Percentiles rank a stretch among this genome's conserved stretches.
Conservation (phyloP, 2,113 vertebrate genomes). For the Rhabdomys dilectus region DNA sequence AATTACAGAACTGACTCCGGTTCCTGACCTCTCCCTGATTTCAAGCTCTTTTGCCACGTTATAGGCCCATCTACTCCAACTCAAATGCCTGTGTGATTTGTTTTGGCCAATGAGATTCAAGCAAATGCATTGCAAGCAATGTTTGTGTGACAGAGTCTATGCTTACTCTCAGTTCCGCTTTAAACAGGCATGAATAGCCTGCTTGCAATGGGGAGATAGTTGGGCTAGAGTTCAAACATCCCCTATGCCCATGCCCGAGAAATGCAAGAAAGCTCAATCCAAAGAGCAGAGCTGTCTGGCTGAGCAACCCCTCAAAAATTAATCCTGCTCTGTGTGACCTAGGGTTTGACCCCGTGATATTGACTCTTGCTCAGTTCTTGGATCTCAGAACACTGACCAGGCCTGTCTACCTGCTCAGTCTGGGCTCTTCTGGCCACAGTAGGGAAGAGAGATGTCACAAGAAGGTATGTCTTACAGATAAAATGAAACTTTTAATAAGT, state of each 20-base stretch:
- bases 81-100: background rate
- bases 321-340: background rate
- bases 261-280: background rate
- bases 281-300: background rate
- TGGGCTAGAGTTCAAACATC: background rate
- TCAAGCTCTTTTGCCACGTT: background rate
- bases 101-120: background rate
- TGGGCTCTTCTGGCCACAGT: background rate
- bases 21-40: background rate
- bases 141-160: background rate
- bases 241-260: background rate
- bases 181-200: background rate
- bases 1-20: background rate
- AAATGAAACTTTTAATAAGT: constrained; percentile 7
- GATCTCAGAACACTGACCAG: background rate
- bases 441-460: background rate
- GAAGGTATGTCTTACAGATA: background rate
- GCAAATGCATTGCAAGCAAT: background rate
- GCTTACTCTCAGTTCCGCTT: background rate
- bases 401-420: background rate
- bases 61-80: background rate
- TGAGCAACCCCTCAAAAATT: background rate
- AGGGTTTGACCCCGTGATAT: background rate
- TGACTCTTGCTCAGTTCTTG: background rate
- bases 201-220: background rate